Conservation (phyloP, 2,113 vertebrate species). For the Zosterops japonicus region DNA sequence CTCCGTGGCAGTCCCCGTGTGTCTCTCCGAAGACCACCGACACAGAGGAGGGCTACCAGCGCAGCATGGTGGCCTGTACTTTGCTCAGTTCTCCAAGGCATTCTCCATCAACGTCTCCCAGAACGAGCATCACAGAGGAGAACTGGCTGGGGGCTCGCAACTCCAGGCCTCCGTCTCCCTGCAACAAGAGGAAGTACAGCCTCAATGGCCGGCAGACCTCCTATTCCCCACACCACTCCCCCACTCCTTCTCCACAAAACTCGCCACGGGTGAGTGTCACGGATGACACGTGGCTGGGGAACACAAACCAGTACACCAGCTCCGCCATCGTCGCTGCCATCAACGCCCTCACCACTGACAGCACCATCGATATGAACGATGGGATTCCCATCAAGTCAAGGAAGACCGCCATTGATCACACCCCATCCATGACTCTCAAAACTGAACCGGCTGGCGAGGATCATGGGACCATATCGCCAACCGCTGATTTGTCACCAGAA, state of each 20-base stretch:
- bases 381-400: constrained; percentile 91
- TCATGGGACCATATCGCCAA: constrained; percentile 76
- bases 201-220: constrained; percentile 85
- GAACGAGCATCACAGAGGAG: constrained; percentile 87
- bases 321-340: constrained; percentile 95
- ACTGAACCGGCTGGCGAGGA: constrained; percentile 86
- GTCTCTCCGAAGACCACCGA: constrained; percentile 90
- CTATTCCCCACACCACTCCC: constrained; percentile 86
- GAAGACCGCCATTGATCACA: constrained; percentile 86
- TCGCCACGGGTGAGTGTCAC: constrained; percentile 88
- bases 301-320: constrained; percentile 94
- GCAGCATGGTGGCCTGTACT: constrained; percentile 85
- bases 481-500: constrained; percentile 77
- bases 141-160: constrained; percentile 83
- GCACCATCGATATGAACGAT: constrained; percentile 86
- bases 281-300: constrained; percentile 88
- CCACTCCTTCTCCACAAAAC: constrained; percentile 84
- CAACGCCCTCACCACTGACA: constrained; percentile 93
- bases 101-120: constrained; percentile 88
- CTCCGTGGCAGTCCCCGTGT: constrained; percentile 95
- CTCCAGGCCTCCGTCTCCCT: constrained; percentile 87
- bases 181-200: constrained; percentile 91
- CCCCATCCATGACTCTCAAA: constrained; percentile 85
- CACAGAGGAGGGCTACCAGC: constrained; percentile 79
- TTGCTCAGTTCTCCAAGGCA: constrained; percentile 85